phyloP scores from a whole-genome alignment of 2,113 vertebrate genomes.

The Nipponia nippon region DNA sequence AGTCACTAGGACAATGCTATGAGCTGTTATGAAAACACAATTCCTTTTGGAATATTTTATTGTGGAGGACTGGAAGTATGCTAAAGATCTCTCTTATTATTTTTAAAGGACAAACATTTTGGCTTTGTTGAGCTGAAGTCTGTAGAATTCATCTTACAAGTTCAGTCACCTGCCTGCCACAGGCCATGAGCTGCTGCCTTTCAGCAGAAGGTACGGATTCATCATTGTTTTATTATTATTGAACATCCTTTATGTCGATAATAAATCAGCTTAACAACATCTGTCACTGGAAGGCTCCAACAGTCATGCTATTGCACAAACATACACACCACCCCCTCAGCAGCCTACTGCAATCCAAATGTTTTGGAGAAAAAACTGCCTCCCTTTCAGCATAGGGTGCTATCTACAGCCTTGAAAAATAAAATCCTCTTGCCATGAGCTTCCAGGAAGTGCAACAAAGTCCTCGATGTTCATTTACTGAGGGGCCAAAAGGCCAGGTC shows the following conservation, averaged over 20 bases:
- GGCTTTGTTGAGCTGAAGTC: background rate
- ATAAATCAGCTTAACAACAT: background rate
- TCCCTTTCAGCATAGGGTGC: background rate
- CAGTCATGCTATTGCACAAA: background rate
- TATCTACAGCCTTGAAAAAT: background rate
- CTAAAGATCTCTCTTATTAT: background rate
- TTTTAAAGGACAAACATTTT: background rate
- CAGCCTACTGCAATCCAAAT: background rate
- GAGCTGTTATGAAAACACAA: background rate
- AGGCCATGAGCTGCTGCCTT: background rate
- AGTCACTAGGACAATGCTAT: background rate
- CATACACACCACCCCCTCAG: background rate
- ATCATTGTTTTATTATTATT: background rate
- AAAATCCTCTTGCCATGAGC: background rate
- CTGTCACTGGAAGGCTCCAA: background rate
- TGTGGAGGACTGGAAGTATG: background rate
- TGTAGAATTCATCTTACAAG: background rate
- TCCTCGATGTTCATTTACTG: background rate
- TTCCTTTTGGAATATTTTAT: background rate
- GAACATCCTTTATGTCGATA: background rate
- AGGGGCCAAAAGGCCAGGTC: background rate
- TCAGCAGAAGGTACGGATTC: background rate
- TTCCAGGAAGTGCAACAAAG: background rate
- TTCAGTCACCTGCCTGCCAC: background rate
- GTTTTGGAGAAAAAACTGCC: background rate